These are phyloP conservation scores for Cardiocondyla obscurior DNA, from an alignment of 1,140 invertebrate genomes.

Conservation along the genomic window DNA sequence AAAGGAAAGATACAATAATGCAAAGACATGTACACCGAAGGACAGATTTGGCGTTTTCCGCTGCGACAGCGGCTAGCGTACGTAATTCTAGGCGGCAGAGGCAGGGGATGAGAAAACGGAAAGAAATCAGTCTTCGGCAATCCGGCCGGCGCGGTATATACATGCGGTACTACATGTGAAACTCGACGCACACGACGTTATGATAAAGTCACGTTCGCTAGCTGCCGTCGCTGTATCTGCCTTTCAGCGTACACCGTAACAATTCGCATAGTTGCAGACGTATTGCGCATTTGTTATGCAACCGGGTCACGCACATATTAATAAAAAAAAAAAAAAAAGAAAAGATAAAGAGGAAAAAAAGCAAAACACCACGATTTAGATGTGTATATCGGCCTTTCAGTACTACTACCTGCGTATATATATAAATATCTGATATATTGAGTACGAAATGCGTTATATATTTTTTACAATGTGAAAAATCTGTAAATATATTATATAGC, in stretches of 20 bases:
- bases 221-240: no score
- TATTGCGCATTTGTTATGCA: slow-evolving; percentile 21
- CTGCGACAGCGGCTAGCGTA: no score
- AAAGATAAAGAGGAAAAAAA: slow-evolving; percentile 56
- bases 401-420: slow-evolving; percentile 82
- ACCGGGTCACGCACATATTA: slow-evolving; percentile 30
- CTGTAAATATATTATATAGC: slow-evolving; percentile 82
- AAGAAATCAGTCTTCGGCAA: no score
- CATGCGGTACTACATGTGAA: no score
- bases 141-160: no score
- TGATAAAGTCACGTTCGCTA: no score
- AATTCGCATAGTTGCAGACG: slow-evolving; percentile 49
- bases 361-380: slow-evolving; percentile 80
- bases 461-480: slow-evolving; percentile 84
- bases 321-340: slow-evolving; percentile 40
- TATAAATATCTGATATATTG: slow-evolving; percentile 77
- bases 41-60: no score
- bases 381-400: slow-evolving; percentile 82
- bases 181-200: no score
- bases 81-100: no score
- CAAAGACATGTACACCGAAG: background rate
- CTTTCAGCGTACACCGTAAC: background rate
- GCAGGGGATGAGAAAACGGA: no score
- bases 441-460: slow-evolving; percentile 84
- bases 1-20: background rate